A percentile compares a stretch with the other conserved stretches of the same genome.
phyloP scores from a whole-genome alignment of 2,888 invertebrate genomes.

The Cosmia pyralina region DNA sequence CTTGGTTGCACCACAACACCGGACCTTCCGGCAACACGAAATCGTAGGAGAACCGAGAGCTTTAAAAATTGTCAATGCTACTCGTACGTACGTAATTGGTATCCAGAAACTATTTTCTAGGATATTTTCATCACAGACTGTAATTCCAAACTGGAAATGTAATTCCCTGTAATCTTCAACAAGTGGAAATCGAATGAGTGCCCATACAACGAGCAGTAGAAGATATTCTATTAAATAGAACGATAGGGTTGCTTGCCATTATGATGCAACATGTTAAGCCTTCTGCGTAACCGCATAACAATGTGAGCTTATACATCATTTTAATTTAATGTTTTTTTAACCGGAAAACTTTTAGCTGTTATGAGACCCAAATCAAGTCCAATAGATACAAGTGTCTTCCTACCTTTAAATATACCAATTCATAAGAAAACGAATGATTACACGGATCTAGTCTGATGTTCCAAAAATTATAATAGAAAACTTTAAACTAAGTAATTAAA shows the following conservation, averaged over 20 bases:
- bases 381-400: too few relatives aligned
- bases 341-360: too few relatives aligned
- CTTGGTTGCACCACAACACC: not conserved
- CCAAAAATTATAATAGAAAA: too few relatives aligned
- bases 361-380: too few relatives aligned
- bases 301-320: not conserved
- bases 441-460: too few relatives aligned
- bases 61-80: slow-evolving; percentile 22
- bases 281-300: not conserved
- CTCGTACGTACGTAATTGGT: slow-evolving; percentile 21
- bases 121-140: slow-evolving; percentile 34
- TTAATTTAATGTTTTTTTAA: not conserved
- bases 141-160: slow-evolving; percentile 56
- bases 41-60: not conserved
- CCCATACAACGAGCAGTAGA: slow-evolving; percentile 35
- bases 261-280: slow-evolving; percentile 7
- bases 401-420: too few relatives aligned
- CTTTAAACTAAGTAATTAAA: too few relatives aligned
- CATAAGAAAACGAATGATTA: too few relatives aligned
- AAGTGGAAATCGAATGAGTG: slow-evolving; percentile 54
- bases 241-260: slow-evolving; percentile 20
- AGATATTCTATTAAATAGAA: slow-evolving; percentile 58
- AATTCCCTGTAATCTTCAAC: slow-evolving; percentile 55
- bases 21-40: not conserved
- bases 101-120: slow-evolving; percentile 18